Conservation (phyloP, 2,888 invertebrate genomes). For the Tetragonula carbonaria region DNA sequence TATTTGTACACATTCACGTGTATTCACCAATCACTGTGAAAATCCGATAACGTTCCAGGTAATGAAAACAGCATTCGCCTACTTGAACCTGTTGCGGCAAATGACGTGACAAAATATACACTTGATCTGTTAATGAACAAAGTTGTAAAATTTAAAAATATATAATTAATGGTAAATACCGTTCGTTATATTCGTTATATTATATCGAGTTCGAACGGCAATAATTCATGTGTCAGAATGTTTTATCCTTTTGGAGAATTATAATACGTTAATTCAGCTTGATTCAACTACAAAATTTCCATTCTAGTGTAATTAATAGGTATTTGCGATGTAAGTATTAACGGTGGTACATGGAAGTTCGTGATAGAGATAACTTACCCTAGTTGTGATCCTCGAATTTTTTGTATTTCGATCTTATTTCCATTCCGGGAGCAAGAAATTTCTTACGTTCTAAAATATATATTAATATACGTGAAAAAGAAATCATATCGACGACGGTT, state of each 20-base stretch:
- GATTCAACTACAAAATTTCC: no score
- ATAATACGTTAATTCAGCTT: not conserved
- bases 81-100: constrained; percentile 53
- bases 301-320: no score
- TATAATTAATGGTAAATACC: not conserved
- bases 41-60: constrained; percentile 42
- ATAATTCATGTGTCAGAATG: not conserved
- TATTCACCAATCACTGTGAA: not conserved
- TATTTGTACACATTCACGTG: not conserved
- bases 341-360: not conserved
- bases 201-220: not conserved
- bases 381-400: not conserved
- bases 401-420: not conserved
- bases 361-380: not conserved
- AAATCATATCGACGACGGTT: no score
- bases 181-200: not conserved
- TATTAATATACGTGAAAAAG: not conserved
- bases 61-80: constrained; percentile 47
- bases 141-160: not conserved
- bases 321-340: not conserved
- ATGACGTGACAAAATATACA: not conserved
- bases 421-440: not conserved
- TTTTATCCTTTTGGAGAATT: not conserved
- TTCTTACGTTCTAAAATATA: not conserved
- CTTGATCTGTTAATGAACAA: not conserved